Conservation (phyloP, 2,888 invertebrate species). For the Chrysolina americana region DNA sequence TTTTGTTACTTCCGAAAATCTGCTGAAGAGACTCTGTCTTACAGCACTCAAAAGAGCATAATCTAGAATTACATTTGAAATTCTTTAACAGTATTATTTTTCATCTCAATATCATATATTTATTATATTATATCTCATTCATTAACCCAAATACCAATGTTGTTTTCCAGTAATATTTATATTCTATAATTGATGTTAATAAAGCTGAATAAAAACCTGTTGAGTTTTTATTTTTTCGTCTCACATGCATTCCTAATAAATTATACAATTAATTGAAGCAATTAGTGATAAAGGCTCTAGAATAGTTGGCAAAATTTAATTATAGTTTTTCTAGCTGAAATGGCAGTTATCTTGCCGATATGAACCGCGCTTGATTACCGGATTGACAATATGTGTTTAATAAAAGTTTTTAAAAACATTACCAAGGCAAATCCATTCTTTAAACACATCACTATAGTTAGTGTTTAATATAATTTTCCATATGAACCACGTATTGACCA, state of each 20-base stretch:
- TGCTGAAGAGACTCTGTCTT: not conserved
- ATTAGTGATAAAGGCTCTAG: not conserved
- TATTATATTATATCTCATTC: not conserved
- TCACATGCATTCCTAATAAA: too few species aligned
- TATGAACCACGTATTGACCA: too few species aligned
- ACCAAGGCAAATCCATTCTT: too few species aligned
- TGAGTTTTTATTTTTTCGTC: not conserved
- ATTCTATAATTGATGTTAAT: conserved; percentile 22
- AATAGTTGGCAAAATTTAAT: too few species aligned
- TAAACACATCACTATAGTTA: too few species aligned
- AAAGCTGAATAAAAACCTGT: not conserved
- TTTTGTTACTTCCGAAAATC: too few species aligned
- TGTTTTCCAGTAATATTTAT: conserved; percentile 18
- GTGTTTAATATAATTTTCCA: too few species aligned
- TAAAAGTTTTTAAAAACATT: too few species aligned
- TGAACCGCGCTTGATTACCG: too few species aligned
- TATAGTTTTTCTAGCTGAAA: too few species aligned
- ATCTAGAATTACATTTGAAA: not conserved
- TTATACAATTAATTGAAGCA: not conserved
- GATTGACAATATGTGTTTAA: too few species aligned
- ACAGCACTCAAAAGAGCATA: not conserved
- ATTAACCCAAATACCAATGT: not conserved
- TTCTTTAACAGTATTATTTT: conserved; percentile 2
- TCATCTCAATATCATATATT: not conserved
- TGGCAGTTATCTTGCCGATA: too few species aligned